Base-by-base conservation (phyloP, 2,797 vertebrate genomes). In the Bradypus variegatus region DNA sequence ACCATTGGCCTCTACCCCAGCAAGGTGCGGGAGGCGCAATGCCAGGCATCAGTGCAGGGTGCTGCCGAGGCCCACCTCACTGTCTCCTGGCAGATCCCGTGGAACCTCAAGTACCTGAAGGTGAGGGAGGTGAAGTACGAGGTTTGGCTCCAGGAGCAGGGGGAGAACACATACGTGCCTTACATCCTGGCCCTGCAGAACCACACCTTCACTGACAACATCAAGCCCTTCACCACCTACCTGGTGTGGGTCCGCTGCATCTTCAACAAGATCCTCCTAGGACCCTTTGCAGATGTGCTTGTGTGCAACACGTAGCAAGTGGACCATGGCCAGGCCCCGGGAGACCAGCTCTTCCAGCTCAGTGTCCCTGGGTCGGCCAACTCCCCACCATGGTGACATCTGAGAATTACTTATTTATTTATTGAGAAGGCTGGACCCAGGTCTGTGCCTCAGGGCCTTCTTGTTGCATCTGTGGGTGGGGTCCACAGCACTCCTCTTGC, bases 61-160 rank as follows among this genome's bases (percentile, higher is more conserved):
- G 97, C 98, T 0, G 98, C 97, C 0, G 98, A 99, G 97, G 99
- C 99, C 12, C 99, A 98, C 95, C 98, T 99, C 91, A 97, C 98
- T 0, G 98, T 99, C 81, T 99, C 98, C 48, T 99, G 99, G 99
- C 98, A 99, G 97, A 98, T 99, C 75, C 99, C 99, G 0, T 99
- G 99, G 99, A 99, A 99, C 96, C 98, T 99, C 90, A 99, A 98
- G 95, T 99, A 98, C 96, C 97, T 99, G 94, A 99, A 99, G 96
- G 99, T 99, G 69, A 97, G 98, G 97, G 99, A 99, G 93, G 99
- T 99, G 33, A 99, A 98, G 96, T 99, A 99, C 0, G 99, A 99
- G 96, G 99, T 99, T 76, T 99, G 99, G 99, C 99, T 99, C 95
- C 99, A 99, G 97, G 99, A 99, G 96, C 99, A 99, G 97, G 99